Percentiles rank a stretch among this genome's conserved stretches.
Conservation (phyloP, 2,113 vertebrate genomes). For the Bubo bubo region DNA sequence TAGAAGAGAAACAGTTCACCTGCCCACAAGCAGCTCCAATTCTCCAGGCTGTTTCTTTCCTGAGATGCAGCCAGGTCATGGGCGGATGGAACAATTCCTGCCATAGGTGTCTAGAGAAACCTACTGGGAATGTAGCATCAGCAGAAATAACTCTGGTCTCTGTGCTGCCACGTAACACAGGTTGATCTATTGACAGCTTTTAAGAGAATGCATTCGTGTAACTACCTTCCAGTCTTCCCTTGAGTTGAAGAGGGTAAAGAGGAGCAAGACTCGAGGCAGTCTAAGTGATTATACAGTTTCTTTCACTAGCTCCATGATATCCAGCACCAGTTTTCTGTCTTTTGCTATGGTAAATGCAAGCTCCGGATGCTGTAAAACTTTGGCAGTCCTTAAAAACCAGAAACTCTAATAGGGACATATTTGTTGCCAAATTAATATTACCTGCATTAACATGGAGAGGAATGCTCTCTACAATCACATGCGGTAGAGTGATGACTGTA, state of each 20-base stretch:
- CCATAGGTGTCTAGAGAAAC: background rate
- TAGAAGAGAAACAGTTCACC: background rate
- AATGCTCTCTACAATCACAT: conserved; percentile 88
- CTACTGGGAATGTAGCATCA: background rate
- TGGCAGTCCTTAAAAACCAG: background rate
- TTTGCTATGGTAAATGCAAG: background rate
- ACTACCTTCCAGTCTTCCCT: background rate
- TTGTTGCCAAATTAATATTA: conserved; percentile 26
- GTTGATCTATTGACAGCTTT: background rate
- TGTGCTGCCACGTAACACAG: background rate
- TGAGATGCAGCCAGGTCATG: background rate
- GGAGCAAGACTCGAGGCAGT: background rate
- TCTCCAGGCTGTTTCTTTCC: background rate
- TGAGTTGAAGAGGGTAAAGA: background rate
- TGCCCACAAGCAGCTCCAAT: background rate
- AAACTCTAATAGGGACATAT: background rate
- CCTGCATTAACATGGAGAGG: conserved; percentile 94
- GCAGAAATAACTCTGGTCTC: background rate
- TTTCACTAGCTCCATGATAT: background rate
- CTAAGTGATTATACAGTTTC: fast-evolving
- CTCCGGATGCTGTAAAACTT: background rate
- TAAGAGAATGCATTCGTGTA: background rate
- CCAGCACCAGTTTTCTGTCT: background rate
- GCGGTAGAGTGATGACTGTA: conserved; percentile 86
- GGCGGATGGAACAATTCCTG: background rate